A percentile compares a stretch with the other conserved stretches of the same genome.
Conservation (phyloP, 2,888 invertebrate genomes). For the Gisinianus flammeolus region DNA sequence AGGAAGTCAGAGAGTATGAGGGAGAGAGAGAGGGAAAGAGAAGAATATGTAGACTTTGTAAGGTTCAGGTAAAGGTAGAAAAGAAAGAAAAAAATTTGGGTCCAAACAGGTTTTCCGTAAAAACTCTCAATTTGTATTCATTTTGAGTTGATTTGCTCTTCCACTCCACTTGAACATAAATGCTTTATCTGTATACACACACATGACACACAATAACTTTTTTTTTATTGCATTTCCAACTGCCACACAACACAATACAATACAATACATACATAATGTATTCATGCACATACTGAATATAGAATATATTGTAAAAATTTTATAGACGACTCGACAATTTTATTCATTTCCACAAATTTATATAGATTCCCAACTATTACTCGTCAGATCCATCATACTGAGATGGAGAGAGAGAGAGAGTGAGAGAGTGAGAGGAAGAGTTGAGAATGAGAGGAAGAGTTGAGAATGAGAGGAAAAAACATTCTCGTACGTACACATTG, state of each 20-base stretch:
- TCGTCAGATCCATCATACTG: not conserved
- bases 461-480: conserved; percentile 8
- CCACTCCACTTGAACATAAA: conserved; percentile 35
- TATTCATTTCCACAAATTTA: conserved; percentile 16
- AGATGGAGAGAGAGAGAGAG: not conserved
- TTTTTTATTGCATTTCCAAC: not conserved
- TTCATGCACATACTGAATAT: not conserved
- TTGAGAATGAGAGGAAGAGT: too few relatives aligned
- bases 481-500: not conserved
- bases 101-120: conserved; percentile 56
- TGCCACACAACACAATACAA: not conserved
- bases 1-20: not conserved
- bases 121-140: conserved; percentile 58
- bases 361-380: not conserved
- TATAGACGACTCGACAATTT: not conserved
- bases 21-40: not conserved
- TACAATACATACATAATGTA: not conserved
- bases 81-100: conserved; percentile 42
- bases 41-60: conserved; percentile 41
- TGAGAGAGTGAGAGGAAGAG: not conserved
- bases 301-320: not conserved
- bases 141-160: conserved; percentile 58
- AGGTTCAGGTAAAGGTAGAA: conserved; percentile 30
- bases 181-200: conserved; percentile 26
- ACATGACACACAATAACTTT: conserved; percentile 16